Base-by-base conservation (phyloP, 2,797 vertebrate species). In the Pteropus rufus region DNA sequence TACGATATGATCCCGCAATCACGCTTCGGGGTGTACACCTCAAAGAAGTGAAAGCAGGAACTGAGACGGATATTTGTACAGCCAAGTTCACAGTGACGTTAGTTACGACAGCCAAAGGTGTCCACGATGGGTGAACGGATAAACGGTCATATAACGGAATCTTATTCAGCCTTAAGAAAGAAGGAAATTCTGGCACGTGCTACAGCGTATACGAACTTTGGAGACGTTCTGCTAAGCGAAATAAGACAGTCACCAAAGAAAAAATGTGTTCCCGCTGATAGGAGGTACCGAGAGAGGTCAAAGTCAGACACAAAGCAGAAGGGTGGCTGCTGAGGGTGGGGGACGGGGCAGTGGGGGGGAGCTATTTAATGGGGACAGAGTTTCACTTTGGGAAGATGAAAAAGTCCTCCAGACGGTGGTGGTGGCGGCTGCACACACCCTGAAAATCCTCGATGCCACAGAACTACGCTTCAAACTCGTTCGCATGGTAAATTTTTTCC, bases 321-420 rank as follows among this genome's bases (percentile, higher is more conserved):
- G 5, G 36, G 12, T 11, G 4, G 16, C 65, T 44, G 29, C n/a
- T 24, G 60, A 69, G 31, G 6, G 36, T 39, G 26, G 10, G 29
- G 58, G 23, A 54, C 62, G 2, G 18, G 36, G 36, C 36, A 11
- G 21, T n/a, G 0, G 0, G 0, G 5, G n/a, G 24, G 10, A 67
- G 34, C 67, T 24, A 6, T 93, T 60, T 29, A 2, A 6, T 8
- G 2, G 56, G 21, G 8, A 26, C 7, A 11, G 46, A 41, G 23
- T 86, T 75, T 91, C 41, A 3, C 19, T n/a, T 70, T 80, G 1
- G 26, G 26, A 73, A 52, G 6, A 77, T 14, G 21, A 41, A 46
- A 21, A 34, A 8, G 14, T 76, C 64, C 73, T 56, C 36, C 44
- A 36, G 65, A 31, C 11, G 10, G 52, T 8, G 10, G 58, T 8